Evolutionary conservation across 2,113 vertebrate genomes (phyloP), one percentile per base, ranked within the genome.

Genomic region (Menura novaehollandiae): DNA sequence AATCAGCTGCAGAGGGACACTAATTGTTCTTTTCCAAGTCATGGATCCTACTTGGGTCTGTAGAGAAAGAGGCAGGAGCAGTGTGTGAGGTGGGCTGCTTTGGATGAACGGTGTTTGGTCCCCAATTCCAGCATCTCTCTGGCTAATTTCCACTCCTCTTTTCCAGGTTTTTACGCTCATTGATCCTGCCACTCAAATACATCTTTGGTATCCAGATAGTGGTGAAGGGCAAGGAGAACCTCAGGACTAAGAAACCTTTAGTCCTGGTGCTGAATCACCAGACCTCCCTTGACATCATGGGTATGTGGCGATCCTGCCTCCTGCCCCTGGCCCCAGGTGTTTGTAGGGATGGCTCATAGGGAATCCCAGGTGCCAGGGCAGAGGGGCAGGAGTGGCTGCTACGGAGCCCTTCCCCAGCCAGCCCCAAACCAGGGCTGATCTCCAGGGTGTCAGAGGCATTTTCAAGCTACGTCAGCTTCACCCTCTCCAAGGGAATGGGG

Each of bases 211-310:
- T 98, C 77, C 94, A 98, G 44, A 81, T 98, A 64, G 95, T 97
- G 78, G 97, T 98, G 78, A 98, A 97, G 44, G 98, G 98, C 78
- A 95, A 97, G 86, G 98, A 98, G 79, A 96, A 98, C 90, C 97
- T 98, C 91, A 97, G 91, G 73, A 95, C 94, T 13, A 97, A 96
- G 13, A 97, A 98, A 73, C 98, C 98, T 76, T 98, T 97, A 4
- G 95, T 98, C 5, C 85, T 98, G 7, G 97, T 98, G 64, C 79
- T 98, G 94, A 98, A 98, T 87, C 98, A 98, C 88, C 98, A 98
- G 97, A 98, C 96, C 49, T 98, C 98, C 28, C 96, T 98, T 26
- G 98, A 98, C 58, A 80, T 98, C 72, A 58, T 98, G 32, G 96
- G 98, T 98, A 94, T 5, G 80, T 85, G 64, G 15, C 49, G 46